These are phyloP conservation scores for Trichosurus vulpecula DNA, from an alignment of 2,797 vertebrate species.

Conservation along the genomic window DNA sequence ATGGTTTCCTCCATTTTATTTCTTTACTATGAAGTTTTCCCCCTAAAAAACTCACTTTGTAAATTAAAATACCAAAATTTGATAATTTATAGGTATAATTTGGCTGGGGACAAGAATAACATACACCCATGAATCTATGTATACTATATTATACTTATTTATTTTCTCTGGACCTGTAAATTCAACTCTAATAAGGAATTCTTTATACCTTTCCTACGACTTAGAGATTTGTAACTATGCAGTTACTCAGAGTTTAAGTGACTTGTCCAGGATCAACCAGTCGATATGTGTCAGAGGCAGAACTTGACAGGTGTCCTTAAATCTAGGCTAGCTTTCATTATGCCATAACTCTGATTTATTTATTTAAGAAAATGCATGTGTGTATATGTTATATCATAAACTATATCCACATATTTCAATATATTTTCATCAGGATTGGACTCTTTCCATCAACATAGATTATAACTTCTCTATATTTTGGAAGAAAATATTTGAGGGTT, in stretches of 20 bases:
- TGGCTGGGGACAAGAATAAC: not conserved
- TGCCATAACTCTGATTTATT: not conserved
- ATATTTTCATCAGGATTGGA: not conserved
- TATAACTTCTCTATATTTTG: not conserved
- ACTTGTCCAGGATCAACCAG: not conserved
- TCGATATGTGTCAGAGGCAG: not conserved
- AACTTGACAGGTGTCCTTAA: not conserved
- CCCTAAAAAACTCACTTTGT: slow-evolving; percentile 13
- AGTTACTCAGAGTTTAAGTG: not conserved
- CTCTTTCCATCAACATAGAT: not conserved
- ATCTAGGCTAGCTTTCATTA: not conserved
- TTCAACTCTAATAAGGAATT: not conserved
- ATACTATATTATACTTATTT: not conserved
- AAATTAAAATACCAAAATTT: not conserved
- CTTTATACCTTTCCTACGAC: not conserved
- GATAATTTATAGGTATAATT: not conserved
- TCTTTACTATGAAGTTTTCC: slow-evolving; percentile 1
- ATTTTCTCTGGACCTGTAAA: not conserved
- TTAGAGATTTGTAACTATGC: not conserved
- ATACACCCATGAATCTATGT: not conserved
- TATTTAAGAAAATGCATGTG: not conserved
- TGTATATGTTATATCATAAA: not conserved
- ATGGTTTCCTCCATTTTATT: not conserved
- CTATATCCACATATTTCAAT: not conserved
- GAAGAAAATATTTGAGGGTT: not conserved